Conservation (phyloP, 2,888 invertebrate species). For the Lasioglossum vierecki region DNA sequence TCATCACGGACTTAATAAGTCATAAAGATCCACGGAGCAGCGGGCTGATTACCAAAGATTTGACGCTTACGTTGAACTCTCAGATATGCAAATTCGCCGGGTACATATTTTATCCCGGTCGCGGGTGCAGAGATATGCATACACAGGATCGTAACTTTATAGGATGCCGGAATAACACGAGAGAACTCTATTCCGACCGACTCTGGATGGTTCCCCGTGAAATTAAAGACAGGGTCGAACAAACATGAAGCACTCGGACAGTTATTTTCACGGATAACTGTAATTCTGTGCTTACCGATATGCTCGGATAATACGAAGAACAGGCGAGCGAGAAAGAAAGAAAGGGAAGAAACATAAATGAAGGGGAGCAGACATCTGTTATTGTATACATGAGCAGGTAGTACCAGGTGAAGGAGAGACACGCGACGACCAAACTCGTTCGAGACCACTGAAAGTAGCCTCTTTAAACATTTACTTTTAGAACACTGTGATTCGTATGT, state of each 20-base stretch:
- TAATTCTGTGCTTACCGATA: constrained; percentile 20
- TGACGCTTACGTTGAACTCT: neutral
- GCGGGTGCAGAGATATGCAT: neutral
- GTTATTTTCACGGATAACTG: constrained; percentile 44
- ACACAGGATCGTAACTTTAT: neutral
- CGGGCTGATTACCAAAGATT: neutral
- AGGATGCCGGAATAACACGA: constrained; percentile 3
- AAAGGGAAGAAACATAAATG: neutral
- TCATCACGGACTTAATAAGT: neutral
- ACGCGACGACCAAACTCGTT: constrained; percentile 45
- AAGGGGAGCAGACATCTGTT: constrained; percentile 5
- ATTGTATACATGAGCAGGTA: constrained; percentile 41
- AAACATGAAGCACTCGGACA: constrained; percentile 6
- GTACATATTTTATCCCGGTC: neutral
- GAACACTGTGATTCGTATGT: neutral
- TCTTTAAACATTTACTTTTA: neutral
- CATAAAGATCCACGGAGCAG: neutral
- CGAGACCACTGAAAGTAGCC: neutral
- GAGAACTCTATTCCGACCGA: neutral
- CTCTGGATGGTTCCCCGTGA: neutral
- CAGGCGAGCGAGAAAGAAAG: neutral
- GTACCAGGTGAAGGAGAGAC: constrained; percentile 46
- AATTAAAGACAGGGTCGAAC: constrained; percentile 14
- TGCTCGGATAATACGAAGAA: neutral
- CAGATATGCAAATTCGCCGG: neutral